Conservation (phyloP, 1,140 invertebrate genomes). For the Zaprionus capensis region DNA sequence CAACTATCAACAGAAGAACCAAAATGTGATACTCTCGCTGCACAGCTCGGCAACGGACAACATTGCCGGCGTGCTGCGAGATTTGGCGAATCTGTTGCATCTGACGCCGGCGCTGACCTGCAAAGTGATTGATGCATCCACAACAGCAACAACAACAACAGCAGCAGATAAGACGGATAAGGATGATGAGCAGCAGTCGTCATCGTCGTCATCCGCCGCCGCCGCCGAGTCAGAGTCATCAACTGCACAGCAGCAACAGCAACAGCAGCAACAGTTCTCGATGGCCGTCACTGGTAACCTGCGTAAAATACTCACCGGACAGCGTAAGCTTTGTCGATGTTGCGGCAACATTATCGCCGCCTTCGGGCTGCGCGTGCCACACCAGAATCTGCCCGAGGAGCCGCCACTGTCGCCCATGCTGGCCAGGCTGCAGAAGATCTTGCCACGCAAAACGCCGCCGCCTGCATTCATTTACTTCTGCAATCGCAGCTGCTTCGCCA, state of each 20-base stretch:
- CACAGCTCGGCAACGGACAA: conserved; percentile 96
- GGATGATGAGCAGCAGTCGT: conserved; percentile 14
- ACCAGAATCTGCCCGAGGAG: conserved; percentile 50
- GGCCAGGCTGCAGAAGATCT: conserved; percentile 40
- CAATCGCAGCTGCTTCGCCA: conserved; percentile 60
- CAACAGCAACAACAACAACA: neutral
- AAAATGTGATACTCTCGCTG: conserved; percentile 95
- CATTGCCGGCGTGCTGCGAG: conserved; percentile 94
- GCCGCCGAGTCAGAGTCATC: neutral
- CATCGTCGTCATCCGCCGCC: too few species aligned
- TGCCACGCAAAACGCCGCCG: conserved; percentile 44
- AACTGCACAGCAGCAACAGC: neutral
- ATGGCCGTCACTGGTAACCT: conserved; percentile 48
- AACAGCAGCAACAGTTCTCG: neutral
- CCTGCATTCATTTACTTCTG: conserved; percentile 62
- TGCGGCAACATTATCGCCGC: conserved; percentile 63
- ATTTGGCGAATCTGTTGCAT: conserved; percentile 95
- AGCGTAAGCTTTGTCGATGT: conserved; percentile 61
- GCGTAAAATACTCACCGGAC: conserved; percentile 65
- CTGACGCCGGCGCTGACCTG: conserved; percentile 94
- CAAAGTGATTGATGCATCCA: conserved; percentile 68
- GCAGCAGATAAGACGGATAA: conserved; percentile 15
- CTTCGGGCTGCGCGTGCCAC: conserved; percentile 56
- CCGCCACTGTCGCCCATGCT: conserved; percentile 46
- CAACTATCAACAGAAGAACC: conserved; percentile 84